A percentile compares a stretch with the other conserved stretches of the same genome.
These are phyloP conservation scores for Leptatherina wallacei DNA, from an alignment of 2,797 vertebrate genomes.

Conservation along the genomic window DNA sequence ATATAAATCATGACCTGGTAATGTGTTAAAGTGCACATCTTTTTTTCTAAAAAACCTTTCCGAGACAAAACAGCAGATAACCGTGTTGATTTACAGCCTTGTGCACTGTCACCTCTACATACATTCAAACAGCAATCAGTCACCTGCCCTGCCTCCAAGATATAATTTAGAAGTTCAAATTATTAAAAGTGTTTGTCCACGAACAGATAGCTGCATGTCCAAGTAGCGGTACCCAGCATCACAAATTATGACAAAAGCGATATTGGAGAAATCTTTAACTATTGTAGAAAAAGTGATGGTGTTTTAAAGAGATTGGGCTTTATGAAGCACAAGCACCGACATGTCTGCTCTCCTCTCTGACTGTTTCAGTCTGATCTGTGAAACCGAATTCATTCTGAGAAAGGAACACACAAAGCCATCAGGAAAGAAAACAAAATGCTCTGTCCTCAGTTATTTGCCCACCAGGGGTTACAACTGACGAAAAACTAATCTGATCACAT, in stretches of 20 bases:
- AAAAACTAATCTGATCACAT: conserved; percentile 14
- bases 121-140: conserved; percentile 58
- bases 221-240: conserved; percentile 37
- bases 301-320: conserved; percentile 21
- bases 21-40: conserved; percentile 59
- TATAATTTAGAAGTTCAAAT: conserved; percentile 59
- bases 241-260: conserved; percentile 26
- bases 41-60: conserved; percentile 40
- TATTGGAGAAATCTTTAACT: conserved; percentile 18
- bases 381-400: conserved; percentile 21
- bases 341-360: conserved; percentile 7
- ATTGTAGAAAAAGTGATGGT: conserved; percentile 18
- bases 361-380: conserved; percentile 38
- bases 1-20: conserved; percentile 40
- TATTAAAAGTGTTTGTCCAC: conserved; percentile 49
- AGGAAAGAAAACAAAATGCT: conserved; percentile 22
- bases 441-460: conserved; percentile 14
- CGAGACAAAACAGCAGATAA: conserved; percentile 46
- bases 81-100: conserved; percentile 56
- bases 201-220: conserved; percentile 40
- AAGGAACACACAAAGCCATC: conserved; percentile 22
- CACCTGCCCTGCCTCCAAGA: conserved; percentile 48
- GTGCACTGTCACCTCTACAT: conserved; percentile 58
- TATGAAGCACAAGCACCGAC: conserved; percentile 16
- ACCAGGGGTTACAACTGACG: not conserved